phyloP scores from a whole-genome alignment of 2,797 vertebrate species.

The Lophotriccus pileatus region DNA sequence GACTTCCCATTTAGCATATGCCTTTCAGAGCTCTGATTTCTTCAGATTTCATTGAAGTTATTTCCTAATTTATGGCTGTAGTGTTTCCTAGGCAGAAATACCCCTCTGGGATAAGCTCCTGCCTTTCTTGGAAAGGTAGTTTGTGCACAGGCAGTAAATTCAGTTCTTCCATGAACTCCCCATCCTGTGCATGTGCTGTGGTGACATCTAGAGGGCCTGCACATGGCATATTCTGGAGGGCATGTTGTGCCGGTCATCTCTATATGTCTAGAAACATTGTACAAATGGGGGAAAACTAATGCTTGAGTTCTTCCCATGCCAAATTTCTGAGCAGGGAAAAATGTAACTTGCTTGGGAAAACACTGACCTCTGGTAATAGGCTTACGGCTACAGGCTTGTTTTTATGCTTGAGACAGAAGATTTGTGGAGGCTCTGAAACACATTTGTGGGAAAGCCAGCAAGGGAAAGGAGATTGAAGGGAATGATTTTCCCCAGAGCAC shows the following conservation, averaged over 20 bases:
- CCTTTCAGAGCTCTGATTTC: background rate
- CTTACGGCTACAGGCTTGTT: background rate
- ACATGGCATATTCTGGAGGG: rapidly evolving
- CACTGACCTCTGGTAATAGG: background rate
- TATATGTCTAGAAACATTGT: background rate
- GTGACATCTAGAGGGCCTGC: background rate
- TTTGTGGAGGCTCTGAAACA: background rate
- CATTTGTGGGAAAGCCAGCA: background rate
- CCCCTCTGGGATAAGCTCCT: background rate
- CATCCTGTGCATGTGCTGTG: background rate
- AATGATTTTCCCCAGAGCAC: background rate
- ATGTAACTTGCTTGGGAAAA: slow-evolving; percentile 17
- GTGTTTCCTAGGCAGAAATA: background rate
- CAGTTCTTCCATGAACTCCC: background rate
- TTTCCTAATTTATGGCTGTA: background rate
- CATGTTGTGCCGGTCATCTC: background rate
- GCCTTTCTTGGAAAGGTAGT: background rate
- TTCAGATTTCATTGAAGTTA: background rate
- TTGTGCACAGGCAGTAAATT: background rate
- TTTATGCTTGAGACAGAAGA: background rate
- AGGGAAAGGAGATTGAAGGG: background rate
- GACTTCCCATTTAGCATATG: background rate
- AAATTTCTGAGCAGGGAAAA: background rate
- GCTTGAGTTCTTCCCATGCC: background rate
- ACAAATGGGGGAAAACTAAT: background rate